Evolutionary conservation across 2,113 vertebrate species (phyloP), one percentile per base, ranked within the genome.

Genomic region (Austrofundulus limnaeus): DNA sequence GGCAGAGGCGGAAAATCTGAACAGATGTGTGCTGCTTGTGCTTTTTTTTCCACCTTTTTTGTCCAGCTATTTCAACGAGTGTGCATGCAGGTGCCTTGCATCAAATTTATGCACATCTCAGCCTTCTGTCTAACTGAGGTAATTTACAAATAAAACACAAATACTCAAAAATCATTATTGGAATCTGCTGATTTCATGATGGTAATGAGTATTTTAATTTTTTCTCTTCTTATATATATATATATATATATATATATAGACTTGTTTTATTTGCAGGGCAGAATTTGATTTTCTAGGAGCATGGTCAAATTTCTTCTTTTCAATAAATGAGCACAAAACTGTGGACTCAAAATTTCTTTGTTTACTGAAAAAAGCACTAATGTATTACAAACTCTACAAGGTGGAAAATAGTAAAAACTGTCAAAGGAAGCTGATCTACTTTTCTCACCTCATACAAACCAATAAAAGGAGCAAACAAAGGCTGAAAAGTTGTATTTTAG

Each of bases 21-120:
- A 58, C 85, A 84, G 80, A 87, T 81, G 83, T 71, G 53, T 8
- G 2, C 74, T 24, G 55, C 67, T 81, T 15, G 39, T 39, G 45
- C 43, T 52, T 60, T 43, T 51, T 31, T 48, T 42, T 51, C 49
- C 79, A 56, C 61, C 38, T 45, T 9, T 19, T 53, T 47, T 58
- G 42, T 19, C 37, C 57, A 4, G 25, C 11, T 24, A 24, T 47
- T 72, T 42, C 19, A 19, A 58, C 45, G 34, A 72, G 54, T 39
- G 8, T 6, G 19, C 51, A 47, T 37, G 56, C 49, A 34, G 54
- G 15, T 45, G 55, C 62, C 28, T 24, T 14, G 59, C 48, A 55
- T 71, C 28, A 23, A 31, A 60, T 11, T 24, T n/a, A n/a, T n/a
- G n/a, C n/a, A n/a, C n/a, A n/a, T n/a, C n/a, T n/a, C n/a, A n/a